These are phyloP conservation scores for Hemitrygon akajei DNA, from an alignment of 2,797 vertebrate species.

Conservation along the genomic window DNA sequence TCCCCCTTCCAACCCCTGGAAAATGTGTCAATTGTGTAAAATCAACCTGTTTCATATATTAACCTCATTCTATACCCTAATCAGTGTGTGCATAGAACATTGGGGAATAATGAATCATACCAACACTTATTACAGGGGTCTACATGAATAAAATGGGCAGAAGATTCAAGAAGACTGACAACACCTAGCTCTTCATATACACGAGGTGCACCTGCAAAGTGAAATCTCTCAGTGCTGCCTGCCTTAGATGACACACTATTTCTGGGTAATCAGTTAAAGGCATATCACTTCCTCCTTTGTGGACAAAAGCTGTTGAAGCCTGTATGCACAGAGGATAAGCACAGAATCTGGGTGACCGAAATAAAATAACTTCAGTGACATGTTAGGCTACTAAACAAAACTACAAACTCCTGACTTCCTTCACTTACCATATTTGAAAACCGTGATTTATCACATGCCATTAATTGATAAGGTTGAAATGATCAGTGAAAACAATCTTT, in stretches of 20 bases:
- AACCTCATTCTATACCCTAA: neutral
- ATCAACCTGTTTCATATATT: neutral
- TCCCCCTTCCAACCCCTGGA: neutral
- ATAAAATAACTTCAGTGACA: neutral
- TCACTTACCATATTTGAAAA: neutral
- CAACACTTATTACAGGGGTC: neutral
- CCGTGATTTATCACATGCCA: neutral
- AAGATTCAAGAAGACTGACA: neutral
- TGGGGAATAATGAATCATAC: neutral
- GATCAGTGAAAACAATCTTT: neutral
- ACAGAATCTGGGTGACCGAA: neutral
- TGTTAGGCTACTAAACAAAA: neutral
- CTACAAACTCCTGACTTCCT: neutral
- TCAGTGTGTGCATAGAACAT: neutral
- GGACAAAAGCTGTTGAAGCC: neutral
- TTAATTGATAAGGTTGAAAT: neutral
- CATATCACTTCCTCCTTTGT: conserved; percentile 26
- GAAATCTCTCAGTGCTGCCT: neutral
- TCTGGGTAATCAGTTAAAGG: conserved; percentile 2
- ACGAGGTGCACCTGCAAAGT: neutral
- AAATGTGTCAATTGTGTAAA: neutral
- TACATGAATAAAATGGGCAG: neutral
- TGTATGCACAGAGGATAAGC: neutral
- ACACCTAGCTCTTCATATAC: neutral
- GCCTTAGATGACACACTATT: neutral